phyloP scores from a whole-genome alignment of 1,140 invertebrate species.

The Daktulosphaira vitifoliae region DNA sequence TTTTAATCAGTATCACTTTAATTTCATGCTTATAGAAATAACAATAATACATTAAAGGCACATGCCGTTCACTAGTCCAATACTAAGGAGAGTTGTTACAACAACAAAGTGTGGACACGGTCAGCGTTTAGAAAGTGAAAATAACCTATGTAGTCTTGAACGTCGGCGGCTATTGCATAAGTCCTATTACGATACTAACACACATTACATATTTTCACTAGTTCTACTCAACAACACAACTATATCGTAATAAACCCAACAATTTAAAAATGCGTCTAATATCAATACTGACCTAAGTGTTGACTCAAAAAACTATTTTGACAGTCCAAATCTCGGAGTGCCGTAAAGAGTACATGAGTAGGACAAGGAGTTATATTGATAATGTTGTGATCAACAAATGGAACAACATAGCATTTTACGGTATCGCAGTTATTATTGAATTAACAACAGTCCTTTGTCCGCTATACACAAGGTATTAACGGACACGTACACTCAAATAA shows the following conservation, averaged over 20 bases:
- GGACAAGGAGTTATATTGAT: no score
- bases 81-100: neutral
- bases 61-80: no score
- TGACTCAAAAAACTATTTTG: no score
- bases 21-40: neutral
- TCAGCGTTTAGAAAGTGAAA: slow-evolving; percentile 33
- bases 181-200: neutral
- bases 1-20: neutral
- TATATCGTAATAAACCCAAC: no score
- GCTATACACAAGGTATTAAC: neutral
- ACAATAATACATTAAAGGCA: no score
- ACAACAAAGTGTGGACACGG: slow-evolving; percentile 28
- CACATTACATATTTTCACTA: neutral
- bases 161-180: slow-evolving; percentile 18
- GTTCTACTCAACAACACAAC: no score
- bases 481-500: neutral
- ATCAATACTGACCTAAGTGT: no score
- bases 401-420: no score
- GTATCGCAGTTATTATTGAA: slow-evolving; percentile 10
- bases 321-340: no score
- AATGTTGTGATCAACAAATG: no score
- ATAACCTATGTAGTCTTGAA: slow-evolving; percentile 27
- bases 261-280: no score
- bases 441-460: slow-evolving; percentile 3
- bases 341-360: no score